Conservation (phyloP, 2,797 vertebrate genomes). For the Tragopan temminckii region DNA sequence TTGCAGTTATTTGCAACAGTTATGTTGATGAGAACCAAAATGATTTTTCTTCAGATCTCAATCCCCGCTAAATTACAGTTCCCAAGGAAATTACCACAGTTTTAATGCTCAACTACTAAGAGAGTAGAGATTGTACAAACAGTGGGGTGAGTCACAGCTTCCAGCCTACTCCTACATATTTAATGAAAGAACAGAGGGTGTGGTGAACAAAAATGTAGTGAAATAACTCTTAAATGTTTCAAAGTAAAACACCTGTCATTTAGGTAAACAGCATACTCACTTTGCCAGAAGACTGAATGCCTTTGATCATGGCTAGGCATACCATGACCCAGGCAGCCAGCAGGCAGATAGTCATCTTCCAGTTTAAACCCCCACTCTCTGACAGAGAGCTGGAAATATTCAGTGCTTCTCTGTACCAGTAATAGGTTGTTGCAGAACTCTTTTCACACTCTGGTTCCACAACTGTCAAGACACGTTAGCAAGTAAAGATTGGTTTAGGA, state of each 20-base stretch:
- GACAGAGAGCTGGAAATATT: slow-evolving; percentile 93
- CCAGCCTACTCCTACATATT: slow-evolving; percentile 28
- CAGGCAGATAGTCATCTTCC: slow-evolving; percentile 95
- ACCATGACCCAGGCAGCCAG: slow-evolving; percentile 94
- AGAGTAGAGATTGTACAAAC: background rate
- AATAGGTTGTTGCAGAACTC: slow-evolving; percentile 97
- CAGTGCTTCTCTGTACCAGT: slow-evolving; percentile 96
- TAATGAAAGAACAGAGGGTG: background rate
- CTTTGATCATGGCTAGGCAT: slow-evolving; percentile 97
- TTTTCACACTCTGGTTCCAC: slow-evolving; percentile 95
- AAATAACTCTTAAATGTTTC: background rate
- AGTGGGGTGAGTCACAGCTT: background rate
- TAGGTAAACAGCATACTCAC: slow-evolving; percentile 78
- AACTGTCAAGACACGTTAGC: slow-evolving; percentile 77
- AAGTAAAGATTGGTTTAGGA: background rate
- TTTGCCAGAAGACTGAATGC: slow-evolving; percentile 98
- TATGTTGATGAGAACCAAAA: background rate
- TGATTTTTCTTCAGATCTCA: background rate
- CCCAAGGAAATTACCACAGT: background rate
- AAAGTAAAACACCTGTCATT: background rate
- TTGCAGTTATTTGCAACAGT: background rate
- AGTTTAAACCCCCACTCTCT: slow-evolving; percentile 94
- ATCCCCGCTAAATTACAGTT: background rate
- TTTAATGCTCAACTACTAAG: slow-evolving; percentile 16
- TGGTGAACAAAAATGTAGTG: background rate